Conservation (phyloP, 1,140 invertebrate genomes). For the Zaprionus davidi region DNA sequence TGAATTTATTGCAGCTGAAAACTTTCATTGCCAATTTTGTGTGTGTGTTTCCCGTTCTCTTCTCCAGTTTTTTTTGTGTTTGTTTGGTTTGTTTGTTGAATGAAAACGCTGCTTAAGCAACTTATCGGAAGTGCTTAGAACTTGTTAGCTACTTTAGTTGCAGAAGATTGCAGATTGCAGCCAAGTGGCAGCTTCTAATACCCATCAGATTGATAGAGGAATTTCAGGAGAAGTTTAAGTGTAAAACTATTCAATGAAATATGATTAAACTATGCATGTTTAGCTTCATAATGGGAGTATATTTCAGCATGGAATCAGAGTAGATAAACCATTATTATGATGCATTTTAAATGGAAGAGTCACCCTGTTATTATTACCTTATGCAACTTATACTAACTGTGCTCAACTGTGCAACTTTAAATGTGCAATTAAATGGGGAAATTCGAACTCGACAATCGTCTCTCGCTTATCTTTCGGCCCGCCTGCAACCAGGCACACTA, state of each 20-base stretch:
- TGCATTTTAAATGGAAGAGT: no score
- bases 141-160: constrained; percentile 63
- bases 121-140: constrained; percentile 63
- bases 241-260: constrained; percentile 36
- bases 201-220: not conserved
- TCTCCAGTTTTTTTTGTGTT: not conserved
- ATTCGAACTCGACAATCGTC: constrained; percentile 3
- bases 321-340: no score
- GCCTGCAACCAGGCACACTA: constrained; percentile 18
- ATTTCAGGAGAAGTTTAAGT: constrained; percentile 3
- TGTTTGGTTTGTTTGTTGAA: constrained; percentile 6
- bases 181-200: constrained; percentile 12
- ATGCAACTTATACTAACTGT: not conserved
- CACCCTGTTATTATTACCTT: not conserved
- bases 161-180: constrained; percentile 45
- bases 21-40: constrained; percentile 75
- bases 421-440: constrained; percentile 13
- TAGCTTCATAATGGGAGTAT: no score
- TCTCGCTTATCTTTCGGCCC: constrained; percentile 24
- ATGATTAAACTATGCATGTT: not conserved
- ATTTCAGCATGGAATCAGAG: no score
- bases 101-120: constrained; percentile 39
- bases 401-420: not conserved
- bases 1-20: constrained; percentile 70
- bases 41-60: not conserved